These are phyloP conservation scores for Erebia ligea DNA, from an alignment of 2,888 invertebrate genomes.

Conservation along the genomic window DNA sequence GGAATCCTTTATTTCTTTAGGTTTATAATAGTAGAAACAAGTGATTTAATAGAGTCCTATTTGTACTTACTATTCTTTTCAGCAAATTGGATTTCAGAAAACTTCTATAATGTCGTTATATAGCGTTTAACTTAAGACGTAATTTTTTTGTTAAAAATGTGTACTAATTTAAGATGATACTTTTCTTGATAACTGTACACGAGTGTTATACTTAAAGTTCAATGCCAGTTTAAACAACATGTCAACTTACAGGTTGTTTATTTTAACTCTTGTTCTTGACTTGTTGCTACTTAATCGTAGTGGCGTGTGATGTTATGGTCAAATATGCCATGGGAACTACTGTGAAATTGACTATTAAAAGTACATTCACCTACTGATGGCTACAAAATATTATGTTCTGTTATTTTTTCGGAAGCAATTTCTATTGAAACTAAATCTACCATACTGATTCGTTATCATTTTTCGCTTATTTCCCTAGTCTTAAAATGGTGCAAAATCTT, in stretches of 20 bases:
- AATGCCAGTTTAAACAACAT: conserved; percentile 39
- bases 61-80: no score
- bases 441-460: not conserved
- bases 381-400: not conserved
- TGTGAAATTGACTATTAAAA: conserved; percentile 1
- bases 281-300: conserved; percentile 32
- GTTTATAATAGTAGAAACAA: no score
- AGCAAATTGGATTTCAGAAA: no score
- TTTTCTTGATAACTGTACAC: conserved; percentile 12
- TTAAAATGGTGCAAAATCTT: no score
- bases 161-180: not conserved
- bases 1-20: no score
- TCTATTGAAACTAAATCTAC: not conserved
- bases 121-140: no score
- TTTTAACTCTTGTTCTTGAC: conserved; percentile 19
- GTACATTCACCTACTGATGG: conserved; percentile 12
- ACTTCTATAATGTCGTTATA: no score
- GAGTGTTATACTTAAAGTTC: conserved; percentile 27
- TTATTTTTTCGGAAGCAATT: not conserved
- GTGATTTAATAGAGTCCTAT: no score
- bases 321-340: conserved; percentile 33
- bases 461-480: no score
- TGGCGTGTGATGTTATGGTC: conserved; percentile 29
- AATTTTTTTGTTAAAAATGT: not conserved
- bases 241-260: conserved; percentile 35